A percentile compares a stretch with the other conserved stretches of the same genome.
Evolutionary conservation across 2,797 vertebrate species (phyloP).

Genomic region (Pogonophryne albipinna): DNA sequence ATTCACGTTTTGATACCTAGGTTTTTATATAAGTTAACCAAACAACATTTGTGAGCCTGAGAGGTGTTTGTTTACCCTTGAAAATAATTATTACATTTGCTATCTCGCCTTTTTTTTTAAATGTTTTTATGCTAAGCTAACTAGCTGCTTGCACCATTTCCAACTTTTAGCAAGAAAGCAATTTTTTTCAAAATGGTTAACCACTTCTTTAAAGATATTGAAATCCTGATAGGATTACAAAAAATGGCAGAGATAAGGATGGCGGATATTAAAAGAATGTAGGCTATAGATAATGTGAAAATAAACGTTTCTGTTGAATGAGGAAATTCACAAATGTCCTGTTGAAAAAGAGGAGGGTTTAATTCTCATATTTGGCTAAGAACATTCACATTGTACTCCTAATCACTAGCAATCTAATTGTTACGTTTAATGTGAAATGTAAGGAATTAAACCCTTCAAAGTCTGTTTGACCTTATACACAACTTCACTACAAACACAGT

Average conservation of each 20-base stretch:
- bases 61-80: not conserved
- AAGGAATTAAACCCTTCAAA: conserved; percentile 30
- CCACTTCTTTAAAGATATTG: not conserved
- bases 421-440: not conserved
- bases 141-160: not conserved
- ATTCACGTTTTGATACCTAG: not conserved
- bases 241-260: conserved; percentile 5
- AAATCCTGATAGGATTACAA: conserved; percentile 11
- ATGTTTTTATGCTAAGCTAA: conserved; percentile 13
- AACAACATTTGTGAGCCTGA: conserved; percentile 2
- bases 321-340: conserved; percentile 24
- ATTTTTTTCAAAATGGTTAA: conserved; percentile 21
- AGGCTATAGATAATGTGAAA: conserved; percentile 32
- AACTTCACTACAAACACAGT: conserved; percentile 45
- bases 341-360: conserved; percentile 22
- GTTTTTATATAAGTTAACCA: not conserved
- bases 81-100: not conserved
- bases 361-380: conserved; percentile 28
- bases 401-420: not conserved
- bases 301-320: conserved; percentile 41
- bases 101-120: not conserved
- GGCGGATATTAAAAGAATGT: conserved; percentile 49
- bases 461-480: not conserved
- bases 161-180: not conserved
- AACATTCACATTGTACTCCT: not conserved